Base-by-base conservation (phyloP, 1,140 invertebrate genomes). In the Epicauta chinensis region DNA sequence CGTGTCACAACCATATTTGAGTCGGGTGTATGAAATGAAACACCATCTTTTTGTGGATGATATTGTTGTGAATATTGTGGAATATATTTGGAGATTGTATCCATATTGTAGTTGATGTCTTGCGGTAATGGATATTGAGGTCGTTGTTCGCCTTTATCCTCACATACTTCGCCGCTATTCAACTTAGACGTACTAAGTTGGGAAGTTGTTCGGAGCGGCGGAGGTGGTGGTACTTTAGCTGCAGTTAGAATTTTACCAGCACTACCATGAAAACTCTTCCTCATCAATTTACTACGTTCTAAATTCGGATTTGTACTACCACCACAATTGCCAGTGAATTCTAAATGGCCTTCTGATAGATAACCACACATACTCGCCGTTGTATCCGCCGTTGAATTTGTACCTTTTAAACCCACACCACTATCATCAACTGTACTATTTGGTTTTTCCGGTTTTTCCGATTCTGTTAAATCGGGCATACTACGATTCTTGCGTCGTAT, bases 401-500 rank as follows among this genome's bases (percentile, higher is more conserved):
- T 67, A 1, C 65, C 72, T 66, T 80, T 83, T n/a, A 84, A 67
- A 1, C 84, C 84, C 1, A 89, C 76, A 44, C 72, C 80, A 14
- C 82, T 84, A 70, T 90, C 86, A 71, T 89, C 87, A 14, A 87
- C 78, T 0, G 83, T 82, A 40, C 77, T 77, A 23, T 79, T 71
- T 0, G 75, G 74, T 30, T 71, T 59, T 55, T 72, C 44, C 0
- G 37, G 58, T 45, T 40, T 68, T 37, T 85, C 81, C 1, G 77
- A 79, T 66, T 91, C 89, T 1, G 90, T 82, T 12, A 94, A 72
- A 76, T 94, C 91, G 1, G 91, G 91, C 86, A 94, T 89, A 50
- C 89, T 92, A 53, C 89, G 75, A 68, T 94, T 94, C 70, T 93
- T 94, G 23, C 90, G 75, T 56, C 84, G 79, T 29, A 93, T 92